Percentiles rank a stretch among this genome's conserved stretches.
Conservation (phyloP, 2,797 vertebrate species). For the Sebastes trivittatus region DNA sequence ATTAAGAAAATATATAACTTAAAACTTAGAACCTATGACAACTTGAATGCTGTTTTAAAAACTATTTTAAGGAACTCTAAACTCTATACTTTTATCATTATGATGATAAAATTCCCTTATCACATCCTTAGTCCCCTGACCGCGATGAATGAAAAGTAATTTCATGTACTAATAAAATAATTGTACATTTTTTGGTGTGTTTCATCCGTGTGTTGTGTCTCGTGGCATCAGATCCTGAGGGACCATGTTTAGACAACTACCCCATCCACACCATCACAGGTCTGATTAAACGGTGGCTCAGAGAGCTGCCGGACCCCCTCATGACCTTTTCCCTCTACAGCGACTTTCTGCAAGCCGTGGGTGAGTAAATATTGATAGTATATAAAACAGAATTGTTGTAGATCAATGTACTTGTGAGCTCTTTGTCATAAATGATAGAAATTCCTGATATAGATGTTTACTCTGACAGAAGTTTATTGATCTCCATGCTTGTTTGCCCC, state of each 20-base stretch:
- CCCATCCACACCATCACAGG: constrained; percentile 95
- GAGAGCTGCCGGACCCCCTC: constrained; percentile 94
- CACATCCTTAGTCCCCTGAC: not conserved
- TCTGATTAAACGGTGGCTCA: constrained; percentile 94
- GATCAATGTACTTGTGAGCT: not conserved
- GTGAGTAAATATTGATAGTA: constrained; percentile 75
- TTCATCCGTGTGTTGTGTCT: constrained; percentile 2
- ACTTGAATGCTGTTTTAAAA: not conserved
- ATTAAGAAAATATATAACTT: not conserved
- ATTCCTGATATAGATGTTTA: not conserved
- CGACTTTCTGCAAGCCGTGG: constrained; percentile 92
- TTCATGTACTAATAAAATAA: not conserved
- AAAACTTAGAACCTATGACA: not conserved
- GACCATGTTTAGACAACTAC: constrained; percentile 87
- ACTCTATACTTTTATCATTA: not conserved
- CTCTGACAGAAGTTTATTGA: not conserved
- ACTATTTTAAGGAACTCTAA: not conserved
- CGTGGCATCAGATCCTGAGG: constrained; percentile 82
- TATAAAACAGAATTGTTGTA: not conserved
- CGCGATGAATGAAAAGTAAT: not conserved
- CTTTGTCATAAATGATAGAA: not conserved
- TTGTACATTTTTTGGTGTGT: not conserved
- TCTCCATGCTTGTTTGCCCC: not conserved
- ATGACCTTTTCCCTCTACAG: constrained; percentile 94
- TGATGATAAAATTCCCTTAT: not conserved